These are phyloP conservation scores for Napeogenes inachia DNA, from an alignment of 2,888 invertebrate species.

Conservation along the genomic window DNA sequence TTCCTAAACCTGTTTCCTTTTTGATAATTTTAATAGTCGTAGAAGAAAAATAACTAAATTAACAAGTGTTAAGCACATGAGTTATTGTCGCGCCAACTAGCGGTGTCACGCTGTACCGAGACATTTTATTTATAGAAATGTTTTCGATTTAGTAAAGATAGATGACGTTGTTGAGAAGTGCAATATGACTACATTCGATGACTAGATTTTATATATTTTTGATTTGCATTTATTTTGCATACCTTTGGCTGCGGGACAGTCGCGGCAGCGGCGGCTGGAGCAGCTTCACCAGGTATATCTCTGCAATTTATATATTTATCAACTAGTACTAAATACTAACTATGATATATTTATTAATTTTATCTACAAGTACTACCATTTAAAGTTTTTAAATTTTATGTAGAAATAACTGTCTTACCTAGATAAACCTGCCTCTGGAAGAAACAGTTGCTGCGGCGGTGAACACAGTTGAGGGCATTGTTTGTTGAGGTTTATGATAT, in stretches of 20 bases:
- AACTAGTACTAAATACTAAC: neutral
- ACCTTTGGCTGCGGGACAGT: slow-evolving; percentile 32
- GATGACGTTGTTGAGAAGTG: too few species aligned
- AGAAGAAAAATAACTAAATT: too few species aligned
- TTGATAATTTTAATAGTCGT: too few species aligned
- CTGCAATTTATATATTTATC: slow-evolving; percentile 30
- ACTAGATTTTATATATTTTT: neutral
- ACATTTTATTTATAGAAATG: too few species aligned
- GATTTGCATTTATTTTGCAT: slow-evolving; percentile 6
- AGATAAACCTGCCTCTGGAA: slow-evolving; percentile 50
- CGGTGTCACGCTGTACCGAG: too few species aligned
- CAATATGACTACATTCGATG: neutral
- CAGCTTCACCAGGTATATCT: slow-evolving; percentile 49
- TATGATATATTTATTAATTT: too few species aligned
- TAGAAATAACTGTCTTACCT: slow-evolving; percentile 37
- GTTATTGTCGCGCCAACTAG: too few species aligned
- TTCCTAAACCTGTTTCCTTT: too few species aligned
- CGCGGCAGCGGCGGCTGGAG: slow-evolving; percentile 33
- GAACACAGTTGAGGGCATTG: slow-evolving; percentile 79
- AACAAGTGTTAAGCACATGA: too few species aligned
- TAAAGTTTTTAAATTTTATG: too few species aligned
- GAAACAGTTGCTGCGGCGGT: slow-evolving; percentile 72
- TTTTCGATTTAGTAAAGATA: too few species aligned
- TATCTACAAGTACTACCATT: too few species aligned
- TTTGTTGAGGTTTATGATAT: slow-evolving; percentile 83